These are phyloP conservation scores for Volucella zonaria DNA, from an alignment of 2,888 invertebrate species.

Conservation along the genomic window DNA sequence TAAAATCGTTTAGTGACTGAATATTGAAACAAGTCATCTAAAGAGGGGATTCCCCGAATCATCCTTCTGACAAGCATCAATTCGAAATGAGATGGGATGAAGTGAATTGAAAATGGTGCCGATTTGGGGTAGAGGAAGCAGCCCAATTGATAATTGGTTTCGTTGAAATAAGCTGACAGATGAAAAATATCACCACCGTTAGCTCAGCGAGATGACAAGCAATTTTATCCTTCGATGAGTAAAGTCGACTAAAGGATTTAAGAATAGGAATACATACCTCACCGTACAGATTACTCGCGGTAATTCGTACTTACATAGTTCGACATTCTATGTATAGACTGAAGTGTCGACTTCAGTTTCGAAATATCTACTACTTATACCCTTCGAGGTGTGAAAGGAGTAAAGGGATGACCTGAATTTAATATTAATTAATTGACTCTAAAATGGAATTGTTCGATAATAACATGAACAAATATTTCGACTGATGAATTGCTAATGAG, in stretches of 20 bases:
- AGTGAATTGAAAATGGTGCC: background rate
- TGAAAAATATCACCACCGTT: constrained; percentile 48
- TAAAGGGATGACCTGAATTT: constrained; percentile 27
- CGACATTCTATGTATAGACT: no score
- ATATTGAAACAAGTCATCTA: constrained; percentile 54
- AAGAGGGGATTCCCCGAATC: background rate
- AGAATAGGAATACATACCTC: background rate
- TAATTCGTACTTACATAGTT: no score
- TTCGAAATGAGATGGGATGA: background rate
- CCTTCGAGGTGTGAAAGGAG: background rate
- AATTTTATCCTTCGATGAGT: constrained; percentile 58
- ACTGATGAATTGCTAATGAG: constrained; percentile 62
- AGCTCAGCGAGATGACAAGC: constrained; percentile 49
- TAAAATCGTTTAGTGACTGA: constrained; percentile 62
- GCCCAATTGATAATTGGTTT: constrained; percentile 61
- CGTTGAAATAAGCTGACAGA: constrained; percentile 44
- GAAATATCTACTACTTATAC: background rate
- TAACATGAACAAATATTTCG: constrained; percentile 56
- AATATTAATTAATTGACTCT: constrained; percentile 61
- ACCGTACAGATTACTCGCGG: no score
- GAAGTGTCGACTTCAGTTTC: no score
- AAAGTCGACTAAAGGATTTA: constrained; percentile 56
- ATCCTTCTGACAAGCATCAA: background rate
- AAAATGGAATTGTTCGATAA: constrained; percentile 49
- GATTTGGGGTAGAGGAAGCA: background rate